phyloP scores from a whole-genome alignment of 1,140 invertebrate species.

The Papilio dardanus region DNA sequence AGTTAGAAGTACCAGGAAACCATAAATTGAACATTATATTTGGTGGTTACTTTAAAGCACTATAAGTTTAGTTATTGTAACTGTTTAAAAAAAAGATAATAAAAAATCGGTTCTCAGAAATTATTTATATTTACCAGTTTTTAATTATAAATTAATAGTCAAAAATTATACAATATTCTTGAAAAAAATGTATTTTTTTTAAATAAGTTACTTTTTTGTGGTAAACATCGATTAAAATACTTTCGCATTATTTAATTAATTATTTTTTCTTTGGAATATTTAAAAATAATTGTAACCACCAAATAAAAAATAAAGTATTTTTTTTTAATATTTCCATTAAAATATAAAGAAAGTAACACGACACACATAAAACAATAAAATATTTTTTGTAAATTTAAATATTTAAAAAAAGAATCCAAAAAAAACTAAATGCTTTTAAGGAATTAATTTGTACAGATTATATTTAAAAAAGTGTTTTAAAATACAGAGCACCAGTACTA shows the following conservation, averaged over 20 bases:
- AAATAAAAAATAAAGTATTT: not conserved
- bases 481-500: conserved; percentile 52
- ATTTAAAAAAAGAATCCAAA: conserved; percentile 37
- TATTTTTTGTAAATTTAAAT: conserved; percentile 28
- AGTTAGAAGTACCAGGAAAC: not conserved
- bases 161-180: too few species aligned
- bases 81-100: too few species aligned
- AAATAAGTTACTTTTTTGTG: too few species aligned
- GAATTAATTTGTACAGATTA: conserved; percentile 48
- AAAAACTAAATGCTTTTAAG: conserved; percentile 59
- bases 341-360: conserved; percentile 29
- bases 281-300: conserved; percentile 6
- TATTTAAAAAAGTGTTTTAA: conserved; percentile 19
- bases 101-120: too few species aligned
- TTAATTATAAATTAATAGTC: too few species aligned
- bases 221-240: too few species aligned
- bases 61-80: not conserved
- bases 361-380: conserved; percentile 36
- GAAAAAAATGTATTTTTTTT: too few species aligned
- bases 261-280: conserved; percentile 8
- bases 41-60: conserved; percentile 1
- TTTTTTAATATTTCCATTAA: not conserved
- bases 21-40: not conserved
- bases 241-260: too few species aligned
- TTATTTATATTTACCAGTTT: too few species aligned